Evolutionary conservation across 2,797 vertebrate species (phyloP), one percentile per base, ranked within the genome.

Genomic region (Pterois miles): DNA sequence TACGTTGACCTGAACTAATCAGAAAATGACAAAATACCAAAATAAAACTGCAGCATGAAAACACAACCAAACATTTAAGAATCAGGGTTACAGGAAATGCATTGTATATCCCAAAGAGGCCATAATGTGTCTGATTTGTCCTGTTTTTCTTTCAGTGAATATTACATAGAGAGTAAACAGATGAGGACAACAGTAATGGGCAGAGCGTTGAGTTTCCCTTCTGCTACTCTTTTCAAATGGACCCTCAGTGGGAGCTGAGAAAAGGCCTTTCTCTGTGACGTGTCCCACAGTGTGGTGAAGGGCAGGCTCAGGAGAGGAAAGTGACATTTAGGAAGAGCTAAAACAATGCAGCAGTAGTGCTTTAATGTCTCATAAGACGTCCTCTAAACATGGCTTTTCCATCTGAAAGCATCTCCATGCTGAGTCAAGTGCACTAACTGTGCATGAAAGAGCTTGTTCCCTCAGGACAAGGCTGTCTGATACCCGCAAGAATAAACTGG

Each of bases 401-500:
- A 96, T 96, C 94, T 92, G 90, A 94, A 76, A 94, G 94, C 91
- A 71, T 93, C 87, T 91, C 91, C 86, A 83, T 71, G 91, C 93
- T 91, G 94, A 95, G 94, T 95, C 94, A 95, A 95, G 94, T 94
- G 94, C 94, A 95, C 93, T 95, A 95, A 96, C 95, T 95, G 94
- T 92, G 94, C 94, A 92, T 95, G 94, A 95, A 95, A 95, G 92
- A 94, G 92, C 86, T 75, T 1, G 71, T 82, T 92, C 92, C 94
- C 94, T 75, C 81, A 95, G 95, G 94, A 95, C 86, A 40, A 46
- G 79, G 78, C 92, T 84, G 93, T 87, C 91, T 92, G 93, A 94
- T 95, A 94, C 94, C 93, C 93, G 88, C 88, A 93, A 94, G 94
- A 94, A 92, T 94, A 91, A 91, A 94, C 93, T 92, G 90, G 93